These are phyloP conservation scores for Anser cygnoides DNA, from an alignment of 2,113 vertebrate genomes.

Conservation along the genomic window DNA sequence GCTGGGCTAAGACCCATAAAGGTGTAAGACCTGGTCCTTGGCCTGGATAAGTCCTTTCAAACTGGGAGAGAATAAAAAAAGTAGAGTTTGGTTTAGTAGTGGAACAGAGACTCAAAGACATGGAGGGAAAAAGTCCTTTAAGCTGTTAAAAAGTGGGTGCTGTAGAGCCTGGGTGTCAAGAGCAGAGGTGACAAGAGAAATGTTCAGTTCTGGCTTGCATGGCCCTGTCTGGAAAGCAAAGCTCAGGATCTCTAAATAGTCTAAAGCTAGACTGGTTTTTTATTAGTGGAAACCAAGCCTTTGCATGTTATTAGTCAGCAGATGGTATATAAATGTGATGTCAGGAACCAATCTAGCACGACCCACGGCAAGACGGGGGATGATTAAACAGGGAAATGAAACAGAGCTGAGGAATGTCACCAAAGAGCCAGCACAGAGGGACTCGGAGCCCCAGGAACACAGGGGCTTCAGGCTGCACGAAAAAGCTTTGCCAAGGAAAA, in stretches of 20 bases:
- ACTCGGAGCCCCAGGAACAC: not conserved
- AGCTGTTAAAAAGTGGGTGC: not conserved
- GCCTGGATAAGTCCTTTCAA: not conserved
- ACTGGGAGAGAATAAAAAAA: not conserved
- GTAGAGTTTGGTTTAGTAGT: not conserved
- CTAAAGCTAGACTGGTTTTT: not conserved
- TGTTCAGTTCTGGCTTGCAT: not conserved
- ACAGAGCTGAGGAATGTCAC: slow-evolving; percentile 3
- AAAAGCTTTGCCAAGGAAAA: slow-evolving; percentile 2
- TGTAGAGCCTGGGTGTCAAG: not conserved
- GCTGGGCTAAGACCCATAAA: not conserved
- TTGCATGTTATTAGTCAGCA: slow-evolving; percentile 33
- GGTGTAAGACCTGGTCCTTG: not conserved
- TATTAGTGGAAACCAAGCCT: slow-evolving; percentile 21
- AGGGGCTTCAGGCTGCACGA: not conserved
- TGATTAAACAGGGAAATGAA: slow-evolving; percentile 52
- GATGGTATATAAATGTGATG: slow-evolving; percentile 47
- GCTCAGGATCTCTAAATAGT: not conserved
- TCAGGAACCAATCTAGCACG: slow-evolving; percentile 27
- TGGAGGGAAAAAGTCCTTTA: not conserved
- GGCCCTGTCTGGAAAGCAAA: not conserved
- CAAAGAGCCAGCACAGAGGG: not conserved
- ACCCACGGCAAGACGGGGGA: slow-evolving; percentile 17
- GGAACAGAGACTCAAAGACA: not conserved
- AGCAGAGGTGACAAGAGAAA: not conserved